These are phyloP conservation scores for Aegypius monachus DNA, from an alignment of 2,113 vertebrate species.

Conservation along the genomic window DNA sequence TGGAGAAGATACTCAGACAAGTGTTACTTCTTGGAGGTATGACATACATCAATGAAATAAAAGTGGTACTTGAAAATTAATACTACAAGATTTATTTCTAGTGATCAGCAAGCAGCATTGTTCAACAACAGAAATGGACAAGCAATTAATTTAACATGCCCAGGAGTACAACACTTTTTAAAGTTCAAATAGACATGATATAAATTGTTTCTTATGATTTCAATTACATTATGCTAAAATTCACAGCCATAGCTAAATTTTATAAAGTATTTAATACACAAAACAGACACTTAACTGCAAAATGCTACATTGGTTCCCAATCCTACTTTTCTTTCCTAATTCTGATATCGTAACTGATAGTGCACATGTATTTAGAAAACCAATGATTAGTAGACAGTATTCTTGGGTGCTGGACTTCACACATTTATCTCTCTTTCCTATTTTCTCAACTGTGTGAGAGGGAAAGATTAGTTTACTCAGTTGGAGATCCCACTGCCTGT, in stretches of 20 bases:
- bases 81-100: background rate
- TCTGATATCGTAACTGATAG: background rate
- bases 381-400: accelerated
- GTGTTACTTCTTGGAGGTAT: background rate
- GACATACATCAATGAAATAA: background rate
- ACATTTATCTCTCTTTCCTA: background rate
- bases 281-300: background rate
- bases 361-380: background rate
- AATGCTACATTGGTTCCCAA: accelerated
- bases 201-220: background rate
- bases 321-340: background rate
- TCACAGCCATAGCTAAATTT: background rate
- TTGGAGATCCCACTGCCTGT: background rate
- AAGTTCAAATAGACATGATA: background rate
- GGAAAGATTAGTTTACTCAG: background rate
- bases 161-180: background rate
- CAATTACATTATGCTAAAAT: background rate
- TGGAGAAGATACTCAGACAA: background rate
- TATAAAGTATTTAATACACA: background rate
- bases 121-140: background rate
- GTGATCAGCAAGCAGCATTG: background rate
- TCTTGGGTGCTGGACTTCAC: background rate
- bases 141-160: background rate
- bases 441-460: background rate
- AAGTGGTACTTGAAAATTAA: background rate